A percentile compares a stretch with the other conserved stretches of the same genome.
phyloP scores from a whole-genome alignment of 2,888 invertebrate genomes.

The Phortica okadai region DNA sequence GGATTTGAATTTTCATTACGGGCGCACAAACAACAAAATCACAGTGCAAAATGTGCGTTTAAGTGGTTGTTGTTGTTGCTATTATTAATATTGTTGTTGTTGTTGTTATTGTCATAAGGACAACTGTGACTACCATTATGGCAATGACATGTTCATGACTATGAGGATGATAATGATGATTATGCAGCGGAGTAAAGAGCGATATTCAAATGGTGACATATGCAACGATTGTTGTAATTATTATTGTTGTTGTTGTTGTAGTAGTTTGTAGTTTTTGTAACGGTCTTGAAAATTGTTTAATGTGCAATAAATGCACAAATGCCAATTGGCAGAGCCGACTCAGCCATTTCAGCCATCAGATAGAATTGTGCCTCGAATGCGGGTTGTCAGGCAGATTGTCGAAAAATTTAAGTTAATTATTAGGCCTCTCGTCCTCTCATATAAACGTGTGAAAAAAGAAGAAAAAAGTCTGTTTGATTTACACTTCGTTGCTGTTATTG shows the following conservation, averaged over 20 bases:
- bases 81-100: background rate
- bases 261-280: slow-evolving; percentile 3
- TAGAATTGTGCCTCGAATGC: background rate
- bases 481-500: slow-evolving; percentile 15
- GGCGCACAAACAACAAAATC: background rate
- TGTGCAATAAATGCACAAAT: slow-evolving; percentile 11
- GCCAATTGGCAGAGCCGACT: background rate
- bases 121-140: background rate
- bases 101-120: background rate
- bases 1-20: slow-evolving; percentile 50
- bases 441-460: background rate
- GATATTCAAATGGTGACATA: background rate
- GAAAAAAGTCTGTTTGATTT: slow-evolving; percentile 13
- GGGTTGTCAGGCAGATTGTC: slow-evolving; percentile 29
- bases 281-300: background rate
- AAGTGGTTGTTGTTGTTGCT: slow-evolving; percentile 21
- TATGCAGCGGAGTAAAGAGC: background rate
- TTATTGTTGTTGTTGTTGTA: background rate
- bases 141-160: no score
- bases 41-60: slow-evolving; percentile 5
- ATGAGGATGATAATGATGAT: no score
- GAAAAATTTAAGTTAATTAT: slow-evolving; percentile 12
- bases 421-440: background rate
- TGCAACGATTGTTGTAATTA: background rate
- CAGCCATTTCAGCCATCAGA: background rate